Evolutionary conservation across 2,888 invertebrate genomes (phyloP).

Genomic region (Ophraella communa): DNA sequence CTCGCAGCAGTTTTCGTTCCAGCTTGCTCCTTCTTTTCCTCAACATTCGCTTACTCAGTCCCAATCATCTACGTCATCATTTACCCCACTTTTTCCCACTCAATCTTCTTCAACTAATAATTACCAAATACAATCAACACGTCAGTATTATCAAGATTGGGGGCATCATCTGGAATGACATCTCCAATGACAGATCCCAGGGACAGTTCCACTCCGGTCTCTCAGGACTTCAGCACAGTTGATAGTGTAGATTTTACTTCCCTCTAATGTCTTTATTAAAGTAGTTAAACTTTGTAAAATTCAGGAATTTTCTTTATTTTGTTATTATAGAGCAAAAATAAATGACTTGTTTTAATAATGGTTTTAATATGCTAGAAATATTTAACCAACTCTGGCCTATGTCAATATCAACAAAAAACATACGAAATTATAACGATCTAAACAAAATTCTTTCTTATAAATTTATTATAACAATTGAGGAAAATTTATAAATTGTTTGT

Average conservation of each 20-base stretch:
- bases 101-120: conserved; percentile 19
- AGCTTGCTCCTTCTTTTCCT: background rate
- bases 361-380: conserved; percentile 9
- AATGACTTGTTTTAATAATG: conserved; percentile 19
- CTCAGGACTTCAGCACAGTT: too few relatives aligned
- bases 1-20: background rate
- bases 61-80: conserved; percentile 11
- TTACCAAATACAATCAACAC: too few relatives aligned
- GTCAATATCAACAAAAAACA: too few relatives aligned
- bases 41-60: conserved; percentile 20
- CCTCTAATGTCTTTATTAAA: conserved; percentile 14
- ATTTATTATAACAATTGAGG: conserved; percentile 18
- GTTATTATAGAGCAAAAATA: conserved; percentile 17
- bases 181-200: too few relatives aligned
- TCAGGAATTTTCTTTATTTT: conserved; percentile 14
- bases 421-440: too few relatives aligned
- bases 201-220: too few relatives aligned
- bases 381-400: too few relatives aligned
- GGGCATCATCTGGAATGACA: too few relatives aligned
- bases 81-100: conserved; percentile 16
- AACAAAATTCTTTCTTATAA: too few relatives aligned
- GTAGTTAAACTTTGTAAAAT: conserved; percentile 16
- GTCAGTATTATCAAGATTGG: too few relatives aligned
- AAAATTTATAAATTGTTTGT: conserved; percentile 18
- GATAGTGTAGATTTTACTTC: too few relatives aligned